These are phyloP conservation scores for Mimumesa dahlbomi DNA, from an alignment of 2,888 invertebrate genomes.

Conservation along the genomic window DNA sequence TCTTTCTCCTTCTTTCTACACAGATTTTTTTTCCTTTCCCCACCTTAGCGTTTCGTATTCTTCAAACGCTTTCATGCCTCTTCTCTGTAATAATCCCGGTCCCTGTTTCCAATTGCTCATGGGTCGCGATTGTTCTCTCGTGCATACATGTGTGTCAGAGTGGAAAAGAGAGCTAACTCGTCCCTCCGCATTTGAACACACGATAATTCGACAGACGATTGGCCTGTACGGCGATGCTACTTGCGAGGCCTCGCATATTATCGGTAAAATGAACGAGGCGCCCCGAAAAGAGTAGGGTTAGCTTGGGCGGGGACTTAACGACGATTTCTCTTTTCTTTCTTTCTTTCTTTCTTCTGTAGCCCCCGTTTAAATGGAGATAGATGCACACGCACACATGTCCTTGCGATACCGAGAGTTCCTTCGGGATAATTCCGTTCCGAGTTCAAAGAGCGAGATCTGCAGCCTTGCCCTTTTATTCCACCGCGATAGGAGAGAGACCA, in stretches of 20 bases:
- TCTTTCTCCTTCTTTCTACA: not conserved
- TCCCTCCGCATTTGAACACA: too few relatives aligned
- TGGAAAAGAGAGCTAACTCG: too few relatives aligned
- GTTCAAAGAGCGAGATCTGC: slow-evolving; percentile 18
- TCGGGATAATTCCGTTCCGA: too few relatives aligned
- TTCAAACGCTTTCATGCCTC: not conserved
- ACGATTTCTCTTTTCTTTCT: slow-evolving; percentile 29
- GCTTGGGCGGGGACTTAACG: not conserved
- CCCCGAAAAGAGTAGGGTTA: not conserved
- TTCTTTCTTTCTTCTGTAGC: slow-evolving; percentile 5
- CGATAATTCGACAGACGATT: slow-evolving; percentile 1
- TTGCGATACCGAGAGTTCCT: slow-evolving; percentile 9
- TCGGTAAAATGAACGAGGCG: not conserved
- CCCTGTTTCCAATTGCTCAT: slow-evolving; percentile 10
- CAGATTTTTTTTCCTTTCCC: slow-evolving; percentile 5
- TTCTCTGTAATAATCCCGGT: slow-evolving; percentile 26
- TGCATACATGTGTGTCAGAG: not conserved
- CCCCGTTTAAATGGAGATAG: slow-evolving; percentile 15
- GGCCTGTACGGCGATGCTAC: not conserved
- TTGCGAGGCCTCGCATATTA: not conserved
- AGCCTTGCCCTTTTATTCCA: not conserved
- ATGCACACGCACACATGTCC: slow-evolving; percentile 10
- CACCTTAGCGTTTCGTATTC: not conserved
- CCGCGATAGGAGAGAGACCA: too few relatives aligned
- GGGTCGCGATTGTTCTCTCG: not conserved